These are phyloP conservation scores for Condylostylus longicornis DNA, from an alignment of 1,140 invertebrate genomes.

Conservation along the genomic window DNA sequence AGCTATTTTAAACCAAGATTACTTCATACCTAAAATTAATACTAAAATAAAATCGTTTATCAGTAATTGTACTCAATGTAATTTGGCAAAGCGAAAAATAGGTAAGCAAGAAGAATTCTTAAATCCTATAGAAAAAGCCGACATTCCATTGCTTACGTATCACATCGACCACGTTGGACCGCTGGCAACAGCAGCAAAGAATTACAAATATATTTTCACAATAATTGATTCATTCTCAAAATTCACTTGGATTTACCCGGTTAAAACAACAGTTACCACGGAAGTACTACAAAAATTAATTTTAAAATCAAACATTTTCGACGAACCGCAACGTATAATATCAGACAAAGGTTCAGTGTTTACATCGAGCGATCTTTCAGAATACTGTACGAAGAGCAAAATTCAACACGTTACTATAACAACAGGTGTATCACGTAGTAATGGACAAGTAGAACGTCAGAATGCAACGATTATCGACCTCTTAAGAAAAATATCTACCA, in stretches of 20 bases:
- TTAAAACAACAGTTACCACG: conserved; percentile 7
- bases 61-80: neutral
- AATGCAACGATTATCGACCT: neutral
- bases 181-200: conserved; percentile 3
- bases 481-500: neutral
- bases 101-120: conserved; percentile 6
- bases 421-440: conserved; percentile 10
- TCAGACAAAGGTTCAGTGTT: conserved; percentile 9
- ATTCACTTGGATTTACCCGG: conserved; percentile 27
- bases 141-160: neutral
- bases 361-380: conserved; percentile 5
- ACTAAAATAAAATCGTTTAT: neutral
- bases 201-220: conserved; percentile 20
- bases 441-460: conserved; percentile 16
- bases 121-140: conserved; percentile 2
- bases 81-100: neutral
- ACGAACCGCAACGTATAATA: conserved; percentile 11
- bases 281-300: conserved; percentile 15
- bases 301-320: conserved; percentile 19
- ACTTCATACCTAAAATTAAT: conserved; percentile 24
- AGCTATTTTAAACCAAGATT: conserved; percentile 26
- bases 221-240: conserved; percentile 24
- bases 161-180: no score
- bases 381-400: conserved; percentile 9
- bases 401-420: conserved; percentile 14